Base-by-base conservation (phyloP, 2,888 invertebrate species). In the Deroplatys truncata region DNA sequence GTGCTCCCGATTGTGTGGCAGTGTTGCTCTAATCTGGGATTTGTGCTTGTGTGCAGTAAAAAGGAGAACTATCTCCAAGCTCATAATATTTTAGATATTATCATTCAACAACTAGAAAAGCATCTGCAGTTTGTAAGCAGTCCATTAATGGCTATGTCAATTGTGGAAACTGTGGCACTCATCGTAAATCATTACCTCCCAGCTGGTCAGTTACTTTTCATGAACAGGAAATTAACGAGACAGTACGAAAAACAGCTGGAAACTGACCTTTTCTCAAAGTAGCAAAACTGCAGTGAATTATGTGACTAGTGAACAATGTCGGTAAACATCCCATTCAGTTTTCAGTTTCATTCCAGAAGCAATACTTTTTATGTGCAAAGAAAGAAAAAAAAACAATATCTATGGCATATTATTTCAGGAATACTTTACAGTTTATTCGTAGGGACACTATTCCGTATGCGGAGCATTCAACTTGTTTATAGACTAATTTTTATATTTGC, bases 101-200 rank as follows among this genome's bases (percentile, higher is more conserved):
- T 91, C n/a, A 86, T 86, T 16, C 29, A 83, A 16, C 90, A 90
- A 29, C 83, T 90, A 83, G 90, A 90, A 72, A 90, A 90, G 43
- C 90, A 90, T 88, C 84, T 91, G 29, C 91, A 91, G 49, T 90
- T 91, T 82, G 43, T 90, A 25, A 88, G 90, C 2, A 91, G 89
- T 83, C 91, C 91, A 8, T 88, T 85, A 28, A 88, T 91, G 85
- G 86, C 90, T 0, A 82, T 91, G 84, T 84, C 88, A 49, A 82
- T 90, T 35, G 56, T 91, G 3, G 91, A 91, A 85, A 90, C 90
- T 49, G 89, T 91, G 10, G 86, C 90, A 28, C 83, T 91, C 13
- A 88, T 91, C 28, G 90, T 91, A n/a, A 89, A 91, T n/a, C 90
- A 90, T 43, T 90, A 88, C 82, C 89, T 91, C 35, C 91, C 91